phyloP scores from a whole-genome alignment of 2,888 invertebrate genomes.

The Netelia melanura region DNA sequence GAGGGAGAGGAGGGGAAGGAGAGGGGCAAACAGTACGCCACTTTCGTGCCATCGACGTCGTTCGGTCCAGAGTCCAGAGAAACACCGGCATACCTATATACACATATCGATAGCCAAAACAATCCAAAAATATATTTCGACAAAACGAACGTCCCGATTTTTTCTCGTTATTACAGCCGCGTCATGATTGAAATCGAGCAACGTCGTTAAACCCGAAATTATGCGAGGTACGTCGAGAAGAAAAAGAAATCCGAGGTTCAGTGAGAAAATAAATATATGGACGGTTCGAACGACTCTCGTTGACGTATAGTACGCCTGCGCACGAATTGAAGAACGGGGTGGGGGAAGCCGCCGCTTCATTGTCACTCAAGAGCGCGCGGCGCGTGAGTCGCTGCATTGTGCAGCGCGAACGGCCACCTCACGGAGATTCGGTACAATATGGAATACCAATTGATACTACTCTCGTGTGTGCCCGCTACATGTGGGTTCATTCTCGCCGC shows the following conservation, averaged over 20 bases:
- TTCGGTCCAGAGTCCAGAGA: not conserved
- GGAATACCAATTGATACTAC: constrained; percentile 50
- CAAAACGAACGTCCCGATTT: constrained; percentile 6
- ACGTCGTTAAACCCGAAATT: not conserved
- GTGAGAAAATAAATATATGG: not conserved
- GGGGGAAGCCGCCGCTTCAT: not conserved
- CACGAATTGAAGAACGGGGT: not conserved
- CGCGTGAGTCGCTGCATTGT: constrained; percentile 73
- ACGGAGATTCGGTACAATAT: constrained; percentile 56
- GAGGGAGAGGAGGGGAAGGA: not conserved
- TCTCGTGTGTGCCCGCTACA: constrained; percentile 66
- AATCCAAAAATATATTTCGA: constrained; percentile 69
- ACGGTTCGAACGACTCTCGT: not conserved
- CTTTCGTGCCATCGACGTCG: not conserved
- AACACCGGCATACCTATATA: not conserved
- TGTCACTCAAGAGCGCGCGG: constrained; percentile 58
- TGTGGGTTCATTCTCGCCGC: constrained; percentile 78
- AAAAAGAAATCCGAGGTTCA: not conserved
- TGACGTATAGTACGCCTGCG: no score
- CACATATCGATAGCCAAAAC: constrained; percentile 70
- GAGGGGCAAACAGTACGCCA: not conserved
- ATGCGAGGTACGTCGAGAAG: not conserved
- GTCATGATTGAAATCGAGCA: not conserved
- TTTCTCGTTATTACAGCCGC: not conserved
- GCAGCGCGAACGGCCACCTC: constrained; percentile 62